These are phyloP conservation scores for Falco concolor DNA, from an alignment of 2,797 vertebrate genomes.

Conservation along the genomic window DNA sequence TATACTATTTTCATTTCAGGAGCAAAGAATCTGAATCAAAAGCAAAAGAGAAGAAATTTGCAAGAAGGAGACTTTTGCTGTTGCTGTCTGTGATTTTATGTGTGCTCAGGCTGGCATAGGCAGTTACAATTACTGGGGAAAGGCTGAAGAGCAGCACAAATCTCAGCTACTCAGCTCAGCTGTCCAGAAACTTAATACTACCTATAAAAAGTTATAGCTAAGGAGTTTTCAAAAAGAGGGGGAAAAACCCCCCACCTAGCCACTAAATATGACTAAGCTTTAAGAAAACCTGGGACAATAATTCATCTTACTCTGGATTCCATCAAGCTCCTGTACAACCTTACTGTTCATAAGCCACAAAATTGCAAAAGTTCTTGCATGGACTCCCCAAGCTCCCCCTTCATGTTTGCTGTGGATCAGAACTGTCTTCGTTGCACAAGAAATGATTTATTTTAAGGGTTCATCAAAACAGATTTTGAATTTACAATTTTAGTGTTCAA, in stretches of 20 bases:
- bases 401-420: neutral
- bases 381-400: neutral
- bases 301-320: neutral
- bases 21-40: neutral
- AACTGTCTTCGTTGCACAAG: neutral
- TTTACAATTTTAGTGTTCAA: neutral
- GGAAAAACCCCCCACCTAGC: accelerated
- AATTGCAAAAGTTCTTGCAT: neutral
- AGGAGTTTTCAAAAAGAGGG: neutral
- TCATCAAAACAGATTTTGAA: neutral
- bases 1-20: neutral
- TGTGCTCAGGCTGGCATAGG: neutral
- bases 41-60: neutral
- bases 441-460: neutral
- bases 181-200: neutral
- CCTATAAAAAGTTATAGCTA: neutral
- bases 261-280: neutral
- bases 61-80: neutral
- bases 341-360: neutral
- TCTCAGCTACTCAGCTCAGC: neutral
- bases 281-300: neutral
- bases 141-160: neutral
- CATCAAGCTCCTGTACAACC: neutral
- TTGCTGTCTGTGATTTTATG: neutral
- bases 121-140: neutral